These are phyloP conservation scores for Scaptomyza reducta DNA, from an alignment of 2,888 invertebrate species.

Conservation along the genomic window DNA sequence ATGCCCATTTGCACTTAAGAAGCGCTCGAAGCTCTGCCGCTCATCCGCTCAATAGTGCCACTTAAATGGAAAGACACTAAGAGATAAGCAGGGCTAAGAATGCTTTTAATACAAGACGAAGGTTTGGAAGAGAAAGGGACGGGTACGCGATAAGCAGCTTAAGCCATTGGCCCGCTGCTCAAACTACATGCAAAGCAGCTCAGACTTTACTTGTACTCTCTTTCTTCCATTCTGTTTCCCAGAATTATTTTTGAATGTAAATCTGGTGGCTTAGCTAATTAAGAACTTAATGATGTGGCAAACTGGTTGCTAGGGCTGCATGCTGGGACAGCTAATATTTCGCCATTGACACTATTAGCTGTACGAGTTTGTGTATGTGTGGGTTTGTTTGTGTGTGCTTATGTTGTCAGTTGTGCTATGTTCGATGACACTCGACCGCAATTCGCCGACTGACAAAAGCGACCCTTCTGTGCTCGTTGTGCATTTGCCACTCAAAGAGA, in stretches of 20 bases:
- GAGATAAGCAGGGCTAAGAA: constrained; percentile 49
- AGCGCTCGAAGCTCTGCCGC: constrained; percentile 16
- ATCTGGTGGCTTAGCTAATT: constrained; percentile 51
- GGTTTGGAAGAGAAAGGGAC: too few relatives aligned
- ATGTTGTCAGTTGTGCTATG: constrained; percentile 27
- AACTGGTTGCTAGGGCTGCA: constrained; percentile 41
- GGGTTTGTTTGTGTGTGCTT: constrained; percentile 10
- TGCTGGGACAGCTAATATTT: constrained; percentile 33
- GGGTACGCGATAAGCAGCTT: constrained; percentile 33
- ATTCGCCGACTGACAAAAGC: constrained; percentile 48
- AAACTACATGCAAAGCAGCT: constrained; percentile 53
- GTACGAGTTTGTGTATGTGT: constrained; percentile 11
- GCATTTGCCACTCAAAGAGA: constrained; percentile 52
- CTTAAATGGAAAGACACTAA: constrained; percentile 29
- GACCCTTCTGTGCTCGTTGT: constrained; percentile 24
- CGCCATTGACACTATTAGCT: constrained; percentile 28
- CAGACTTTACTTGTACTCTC: neutral
- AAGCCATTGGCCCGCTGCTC: constrained; percentile 30
- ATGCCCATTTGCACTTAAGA: constrained; percentile 22
- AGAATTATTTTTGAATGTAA: constrained; percentile 1
- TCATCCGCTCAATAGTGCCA: constrained; percentile 14
- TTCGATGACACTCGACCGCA: constrained; percentile 71
- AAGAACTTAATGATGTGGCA: constrained; percentile 66
- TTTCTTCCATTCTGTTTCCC: neutral
- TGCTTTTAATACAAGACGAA: constrained; percentile 35